Evolutionary conservation across 1,140 invertebrate genomes (phyloP), one percentile per base, ranked within the genome.

Genomic region (Cecropterus lyciades): DNA sequence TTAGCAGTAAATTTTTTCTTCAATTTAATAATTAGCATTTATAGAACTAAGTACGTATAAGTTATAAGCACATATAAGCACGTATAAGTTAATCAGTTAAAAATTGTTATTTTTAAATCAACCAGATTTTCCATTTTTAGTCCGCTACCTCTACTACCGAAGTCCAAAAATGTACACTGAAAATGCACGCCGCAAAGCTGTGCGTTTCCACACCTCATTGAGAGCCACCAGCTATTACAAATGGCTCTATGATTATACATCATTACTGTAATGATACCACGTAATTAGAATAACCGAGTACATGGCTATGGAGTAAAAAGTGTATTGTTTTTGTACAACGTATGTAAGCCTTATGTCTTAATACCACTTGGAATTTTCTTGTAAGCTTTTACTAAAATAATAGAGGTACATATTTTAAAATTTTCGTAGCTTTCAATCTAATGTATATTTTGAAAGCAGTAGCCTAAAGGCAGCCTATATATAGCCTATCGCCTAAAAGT

Each of bases 161-260:
- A 16, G 8, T 37, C 67, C 73, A 49, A 72, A n/a, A 63, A 37
- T n/a, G 33, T 37, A 37, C 0, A 11, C 33, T 69, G 72, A 76
- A 75, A 77, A 73, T 65, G 63, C 51, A 33, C 45, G 79, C 79
- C 79, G 70, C 77, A 85, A 85, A 86, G 78, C 73, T 76, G 73
- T 72, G 72, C 71, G 75, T 85, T 84, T 89, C 86, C 75, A 84
- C 86, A 89, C 84, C 84, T 87, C 84, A 87, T 84, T 84, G 84
- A 70, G 72, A 79, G 46, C 68, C 77, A 77, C 76, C 82, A 69
- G 80, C 72, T 78, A 63, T 82, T 85, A 85, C 82, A 87, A 87
- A 87, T 84, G 40, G 77, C 75, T 67, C 75, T 70, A 79, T 79
- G 79, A 89, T 89, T 85, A 89, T 81, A 82, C 75, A 75, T 70